A percentile compares a stretch with the other conserved stretches of the same genome.
Conservation (phyloP, 1,140 invertebrate species). For the Asobara japonica region DNA sequence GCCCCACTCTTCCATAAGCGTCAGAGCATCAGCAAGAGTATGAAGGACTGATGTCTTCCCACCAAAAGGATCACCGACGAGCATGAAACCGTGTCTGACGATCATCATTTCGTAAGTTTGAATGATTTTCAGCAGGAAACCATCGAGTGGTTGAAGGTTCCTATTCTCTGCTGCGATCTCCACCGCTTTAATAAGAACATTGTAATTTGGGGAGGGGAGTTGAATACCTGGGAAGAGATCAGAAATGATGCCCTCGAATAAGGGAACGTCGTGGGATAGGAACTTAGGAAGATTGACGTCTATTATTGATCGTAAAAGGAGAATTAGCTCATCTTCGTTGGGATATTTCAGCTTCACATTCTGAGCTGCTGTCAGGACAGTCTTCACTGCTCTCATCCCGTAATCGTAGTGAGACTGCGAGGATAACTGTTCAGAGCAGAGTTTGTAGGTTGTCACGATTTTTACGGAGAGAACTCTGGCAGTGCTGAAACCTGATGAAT, state of each 20-base stretch:
- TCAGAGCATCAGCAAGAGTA: conserved; percentile 78
- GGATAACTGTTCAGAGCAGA: conserved; percentile 91
- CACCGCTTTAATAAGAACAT: conserved; percentile 70
- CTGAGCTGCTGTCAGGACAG: conserved; percentile 85
- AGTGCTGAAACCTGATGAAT: conserved; percentile 87
- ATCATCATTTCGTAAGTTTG: conserved; percentile 88
- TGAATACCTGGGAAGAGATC: conserved; percentile 88
- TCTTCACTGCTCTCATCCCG: conserved; percentile 87
- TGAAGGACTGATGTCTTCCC: conserved; percentile 75
- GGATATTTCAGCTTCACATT: conserved; percentile 87
- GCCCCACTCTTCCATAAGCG: conserved; percentile 72
- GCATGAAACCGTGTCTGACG: conserved; percentile 86
- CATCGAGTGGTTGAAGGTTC: conserved; percentile 79
- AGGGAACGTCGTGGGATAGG: conserved; percentile 84
- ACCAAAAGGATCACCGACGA: conserved; percentile 80
- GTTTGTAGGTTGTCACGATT: conserved; percentile 87
- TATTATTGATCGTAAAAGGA: conserved; percentile 85
- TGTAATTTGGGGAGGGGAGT: conserved; percentile 80
- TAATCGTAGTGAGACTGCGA: conserved; percentile 92
- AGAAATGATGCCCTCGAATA: conserved; percentile 91
- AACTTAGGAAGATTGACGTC: conserved; percentile 96
- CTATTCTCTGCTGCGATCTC: conserved; percentile 66
- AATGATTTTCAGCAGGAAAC: conserved; percentile 78
- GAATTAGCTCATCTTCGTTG: conserved; percentile 80
- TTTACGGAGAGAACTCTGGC: conserved; percentile 85